Base-by-base conservation (phyloP, 2,113 vertebrate genomes). In the Dermatemys mawii region DNA sequence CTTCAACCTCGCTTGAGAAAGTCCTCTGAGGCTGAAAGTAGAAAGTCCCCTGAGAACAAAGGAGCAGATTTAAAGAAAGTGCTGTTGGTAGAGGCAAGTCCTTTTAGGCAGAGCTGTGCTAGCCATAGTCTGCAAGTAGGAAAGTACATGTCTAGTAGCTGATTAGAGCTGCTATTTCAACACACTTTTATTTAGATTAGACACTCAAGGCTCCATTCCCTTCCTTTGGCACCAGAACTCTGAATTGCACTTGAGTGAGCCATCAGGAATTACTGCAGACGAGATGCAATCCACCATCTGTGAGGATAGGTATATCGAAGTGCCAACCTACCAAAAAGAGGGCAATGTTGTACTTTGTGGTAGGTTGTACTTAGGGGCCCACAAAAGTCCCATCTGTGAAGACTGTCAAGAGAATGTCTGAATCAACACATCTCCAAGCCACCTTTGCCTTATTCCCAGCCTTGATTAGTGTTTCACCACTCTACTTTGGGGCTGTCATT, bases 21-120 rank as follows among this genome's bases (percentile, higher is more conserved):
- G n/a, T n/a, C n/a, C n/a, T n/a, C n/a, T n/a, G n/a, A n/a, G n/a
- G n/a, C n/a, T n/a, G n/a, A n/a, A n/a, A n/a, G n/a, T n/a, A n/a
- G 90, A 91, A 90, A 94, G 8, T 87, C 78, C 89, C 87, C 21
- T 1, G 60, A 94, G 93, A 95, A 86, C 90, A 95, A 96, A 97
- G 87, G 32, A 88, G 91, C 81, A 92, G 93, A 96, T 93, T 48
- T 92, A 96, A 97, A 94, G 89, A 75, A 92, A 96, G 75, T 60
- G 29, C 79, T 95, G 53, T 63, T 83, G 91, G 86, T 95, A 83
- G 76, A 95, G 92, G 86, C 88, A 93, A 91, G 50, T 35, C 55
- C 26, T 88, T 97, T 90, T 49, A 95, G 83, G 73, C 24, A 78
- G 54, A 93, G 11, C 27, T 57, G 50, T 91, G 88, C 14, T 38